Base-by-base conservation (phyloP, 2,888 invertebrate species). In the Agriopis aurantiaria region DNA sequence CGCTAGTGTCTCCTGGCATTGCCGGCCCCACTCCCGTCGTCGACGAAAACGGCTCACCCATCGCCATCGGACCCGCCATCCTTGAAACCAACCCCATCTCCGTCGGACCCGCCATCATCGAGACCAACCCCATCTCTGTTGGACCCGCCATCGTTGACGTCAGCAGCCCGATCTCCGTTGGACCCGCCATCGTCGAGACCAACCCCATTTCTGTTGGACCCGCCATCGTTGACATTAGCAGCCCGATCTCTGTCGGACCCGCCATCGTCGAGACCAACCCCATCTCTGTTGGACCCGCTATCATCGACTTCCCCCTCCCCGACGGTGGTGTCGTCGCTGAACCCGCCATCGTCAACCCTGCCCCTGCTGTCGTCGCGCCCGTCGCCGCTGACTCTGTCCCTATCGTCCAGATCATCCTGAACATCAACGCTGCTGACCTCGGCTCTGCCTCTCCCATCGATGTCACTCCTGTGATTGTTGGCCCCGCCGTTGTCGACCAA, bases 321-420 rank as follows among this genome's bases (percentile, higher is more conserved):
- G 75, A 70, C 12, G 73, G 64, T 61, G 73, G 68, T 49, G 4
- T 12, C 11, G 72, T 67, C 45, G 64, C 62, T 51, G 40, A 75
- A 43, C 69, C 64, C 56, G 41, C 33, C 76, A 80, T 86, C 79
- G 61, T 86, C 72, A 86, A 85, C 78, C 78, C 52, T 23, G 23
- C 17, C 83, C 65, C 79, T 79, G 69, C 70, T 49, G 49, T 49
- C 14, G 49, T 49, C 56, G 72, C 75, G 58, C 73, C 53, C 17
- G 67, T 60, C 17, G 43, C 58, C 40, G 53, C 75, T 58, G 71
- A 75, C 78, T 74, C 79, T 79, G 40, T 75, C 81, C 69, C 78
- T 82, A 74, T 17, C 43, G 78, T 82, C 48, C 81, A 82, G 73
- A 83, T 84, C 75, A 80, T 82, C 69, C 62, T 84, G 69, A 84